These are phyloP conservation scores for Teleopsis dalmanni DNA, from an alignment of 1,140 invertebrate species.

Conservation along the genomic window DNA sequence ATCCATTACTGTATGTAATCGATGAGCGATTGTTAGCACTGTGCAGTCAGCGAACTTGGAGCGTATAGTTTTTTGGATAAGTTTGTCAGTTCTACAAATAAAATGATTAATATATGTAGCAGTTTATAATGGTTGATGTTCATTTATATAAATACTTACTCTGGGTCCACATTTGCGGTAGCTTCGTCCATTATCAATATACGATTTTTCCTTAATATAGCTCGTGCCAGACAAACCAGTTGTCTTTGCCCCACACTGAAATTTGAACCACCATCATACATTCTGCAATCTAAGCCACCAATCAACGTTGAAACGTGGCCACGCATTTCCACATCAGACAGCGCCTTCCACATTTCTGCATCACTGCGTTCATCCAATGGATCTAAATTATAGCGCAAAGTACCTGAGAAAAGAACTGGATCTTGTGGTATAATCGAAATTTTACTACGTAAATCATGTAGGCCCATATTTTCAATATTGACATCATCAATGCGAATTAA, in stretches of 20 bases:
- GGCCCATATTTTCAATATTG: conserved; percentile 50
- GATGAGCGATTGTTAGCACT: conserved; percentile 76
- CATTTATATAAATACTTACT: conserved; percentile 45
- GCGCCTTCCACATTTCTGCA: conserved; percentile 69
- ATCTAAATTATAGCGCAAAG: conserved; percentile 69
- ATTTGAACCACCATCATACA: conserved; percentile 60
- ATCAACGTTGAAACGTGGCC: conserved; percentile 51
- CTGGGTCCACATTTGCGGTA: conserved; percentile 62
- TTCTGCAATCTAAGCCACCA: conserved; percentile 54
- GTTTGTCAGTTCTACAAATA: conserved; percentile 55
- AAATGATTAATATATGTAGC: neutral
- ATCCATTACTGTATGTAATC: conserved; percentile 76
- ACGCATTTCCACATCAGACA: conserved; percentile 73
- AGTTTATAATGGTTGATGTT: neutral
- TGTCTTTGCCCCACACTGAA: conserved; percentile 74
- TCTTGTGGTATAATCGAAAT: conserved; percentile 78
- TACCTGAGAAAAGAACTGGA: conserved; percentile 69
- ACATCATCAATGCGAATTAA: conserved; percentile 53
- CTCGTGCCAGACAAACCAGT: conserved; percentile 69
- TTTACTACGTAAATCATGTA: conserved; percentile 57
- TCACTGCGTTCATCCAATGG: conserved; percentile 68
- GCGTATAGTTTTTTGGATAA: conserved; percentile 60
- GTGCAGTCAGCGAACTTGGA: conserved; percentile 64
- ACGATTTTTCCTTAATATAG: conserved; percentile 64
- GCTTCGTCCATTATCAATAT: conserved; percentile 74